phyloP scores from a whole-genome alignment of 2,113 vertebrate species.

The Cygnus atratus region DNA sequence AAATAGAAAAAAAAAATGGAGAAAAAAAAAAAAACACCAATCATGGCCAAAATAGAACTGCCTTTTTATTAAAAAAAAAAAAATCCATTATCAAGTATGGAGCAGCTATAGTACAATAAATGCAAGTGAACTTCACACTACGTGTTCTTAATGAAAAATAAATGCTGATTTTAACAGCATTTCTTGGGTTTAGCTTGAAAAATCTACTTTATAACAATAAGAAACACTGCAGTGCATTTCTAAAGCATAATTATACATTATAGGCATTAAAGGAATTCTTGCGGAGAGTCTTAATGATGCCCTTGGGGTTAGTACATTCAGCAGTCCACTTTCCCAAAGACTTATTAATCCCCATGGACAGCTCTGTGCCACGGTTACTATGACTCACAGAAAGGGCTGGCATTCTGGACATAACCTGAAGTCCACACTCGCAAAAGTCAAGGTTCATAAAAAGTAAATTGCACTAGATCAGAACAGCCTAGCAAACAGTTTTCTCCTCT shows the following conservation, averaged over 20 bases:
- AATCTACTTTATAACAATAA: not conserved
- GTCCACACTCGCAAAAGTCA: not conserved
- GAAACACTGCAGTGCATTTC: not conserved
- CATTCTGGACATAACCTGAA: not conserved
- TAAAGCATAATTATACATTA: not conserved
- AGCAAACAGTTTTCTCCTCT: not conserved
- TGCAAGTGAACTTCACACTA: not conserved
- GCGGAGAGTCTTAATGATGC: constrained; percentile 26
- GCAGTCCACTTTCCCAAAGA: not conserved
- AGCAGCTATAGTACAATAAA: not conserved
- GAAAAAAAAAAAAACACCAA: not conserved
- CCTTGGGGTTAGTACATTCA: not conserved
- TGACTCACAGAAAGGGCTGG: not conserved
- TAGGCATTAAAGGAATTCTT: not conserved
- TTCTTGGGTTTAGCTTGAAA: constrained; percentile 15
- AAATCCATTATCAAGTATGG: not conserved
- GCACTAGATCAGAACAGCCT: not conserved
- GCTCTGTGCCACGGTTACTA: not conserved
- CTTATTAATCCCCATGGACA: not conserved
- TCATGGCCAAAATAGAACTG: not conserved
- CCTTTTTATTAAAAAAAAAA: not conserved
- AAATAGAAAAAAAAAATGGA: not conserved
- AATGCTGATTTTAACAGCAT: not conserved
- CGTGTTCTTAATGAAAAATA: not conserved
- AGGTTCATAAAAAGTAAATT: not conserved